Evolutionary conservation across 2,113 vertebrate species (phyloP).

Genomic region (Rhea americana): DNA sequence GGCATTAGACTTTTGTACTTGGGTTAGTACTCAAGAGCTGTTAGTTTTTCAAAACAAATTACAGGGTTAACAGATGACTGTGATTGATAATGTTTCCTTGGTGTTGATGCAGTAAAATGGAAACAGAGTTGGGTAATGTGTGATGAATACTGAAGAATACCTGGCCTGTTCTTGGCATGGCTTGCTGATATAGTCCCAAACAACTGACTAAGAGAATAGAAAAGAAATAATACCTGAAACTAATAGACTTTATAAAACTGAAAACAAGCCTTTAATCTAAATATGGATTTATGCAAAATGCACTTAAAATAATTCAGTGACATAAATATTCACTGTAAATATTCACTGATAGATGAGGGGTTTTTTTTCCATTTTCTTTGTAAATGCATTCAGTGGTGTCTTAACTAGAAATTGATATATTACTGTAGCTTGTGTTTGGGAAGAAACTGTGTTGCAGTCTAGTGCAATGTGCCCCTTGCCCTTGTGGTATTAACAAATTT

Average conservation of each 20-base stretch:
- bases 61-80: not conserved
- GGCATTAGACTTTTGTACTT: not conserved
- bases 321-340: not conserved
- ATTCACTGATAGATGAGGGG: not conserved
- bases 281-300: not conserved
- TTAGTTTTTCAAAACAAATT: not conserved
- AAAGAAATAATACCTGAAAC: not conserved
- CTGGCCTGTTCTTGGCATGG: not conserved
- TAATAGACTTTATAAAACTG: not conserved
- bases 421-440: not conserved
- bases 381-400: not conserved
- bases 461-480: not conserved
- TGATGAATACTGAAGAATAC: not conserved
- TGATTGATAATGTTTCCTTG: not conserved
- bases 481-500: not conserved
- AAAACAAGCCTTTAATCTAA: not conserved
- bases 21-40: not conserved
- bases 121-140: not conserved
- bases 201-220: not conserved
- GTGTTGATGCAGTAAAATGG: not conserved
- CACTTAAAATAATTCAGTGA: not conserved
- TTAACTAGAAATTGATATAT: not conserved
- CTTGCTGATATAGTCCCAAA: not conserved
- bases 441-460: not conserved
- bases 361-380: not conserved